These are phyloP conservation scores for Rhyacophila brunnea DNA, from an alignment of 1,140 invertebrate species.

Conservation along the genomic window DNA sequence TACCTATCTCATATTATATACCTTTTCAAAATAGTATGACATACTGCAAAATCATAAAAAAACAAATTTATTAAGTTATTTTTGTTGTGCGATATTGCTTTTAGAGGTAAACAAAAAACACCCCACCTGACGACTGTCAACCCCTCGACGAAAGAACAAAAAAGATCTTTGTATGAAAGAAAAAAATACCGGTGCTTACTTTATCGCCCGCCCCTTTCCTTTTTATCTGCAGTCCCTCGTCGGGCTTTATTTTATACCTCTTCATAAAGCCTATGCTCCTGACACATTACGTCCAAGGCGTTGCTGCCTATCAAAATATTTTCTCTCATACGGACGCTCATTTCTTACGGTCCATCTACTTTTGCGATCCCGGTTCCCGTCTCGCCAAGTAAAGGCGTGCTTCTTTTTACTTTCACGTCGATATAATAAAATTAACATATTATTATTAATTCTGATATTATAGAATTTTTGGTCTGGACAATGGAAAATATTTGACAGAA, in stretches of 20 bases:
- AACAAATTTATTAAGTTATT: no score
- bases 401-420: no score
- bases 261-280: conserved; percentile 19
- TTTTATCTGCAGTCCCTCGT: conserved; percentile 7
- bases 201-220: conserved; percentile 4
- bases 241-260: conserved; percentile 25
- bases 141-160: neutral
- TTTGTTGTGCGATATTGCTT: no score
- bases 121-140: neutral
- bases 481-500: no score
- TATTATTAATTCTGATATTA: no score
- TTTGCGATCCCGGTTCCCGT: no score
- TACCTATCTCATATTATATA: no score
- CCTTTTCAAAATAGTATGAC: no score
- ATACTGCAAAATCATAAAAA: no score
- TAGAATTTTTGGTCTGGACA: no score
- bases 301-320: conserved; percentile 21
- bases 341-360: neutral
- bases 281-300: conserved; percentile 11
- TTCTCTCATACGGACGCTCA: conserved; percentile 15
- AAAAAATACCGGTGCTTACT: conserved; percentile 7
- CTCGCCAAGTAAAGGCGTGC: no score
- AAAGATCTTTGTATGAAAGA: neutral
- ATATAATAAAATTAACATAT: no score
- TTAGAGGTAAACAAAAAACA: conserved; percentile 18